Conservation (phyloP, 2,888 invertebrate species). For the Ceramica pisi region DNA sequence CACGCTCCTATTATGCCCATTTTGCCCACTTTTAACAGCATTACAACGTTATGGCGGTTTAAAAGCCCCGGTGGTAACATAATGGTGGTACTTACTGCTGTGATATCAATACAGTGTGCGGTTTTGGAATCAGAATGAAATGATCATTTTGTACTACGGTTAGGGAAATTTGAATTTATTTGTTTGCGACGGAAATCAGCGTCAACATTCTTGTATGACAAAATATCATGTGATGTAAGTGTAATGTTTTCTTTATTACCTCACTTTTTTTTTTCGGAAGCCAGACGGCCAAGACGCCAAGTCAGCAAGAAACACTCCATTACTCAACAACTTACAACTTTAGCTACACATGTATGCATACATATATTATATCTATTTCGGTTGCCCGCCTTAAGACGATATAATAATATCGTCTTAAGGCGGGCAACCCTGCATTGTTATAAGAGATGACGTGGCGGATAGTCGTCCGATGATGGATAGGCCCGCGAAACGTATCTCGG, state of each 20-base stretch:
- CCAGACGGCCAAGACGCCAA: no score
- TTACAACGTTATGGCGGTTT: slow-evolving; percentile 58
- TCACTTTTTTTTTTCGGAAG: no score
- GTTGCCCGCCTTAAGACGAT: no score
- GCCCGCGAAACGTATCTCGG: slow-evolving; percentile 62
- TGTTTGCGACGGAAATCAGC: slow-evolving; percentile 1
- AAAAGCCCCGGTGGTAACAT: slow-evolving; percentile 46
- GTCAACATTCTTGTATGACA: no score
- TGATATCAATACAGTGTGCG: slow-evolving; percentile 53
- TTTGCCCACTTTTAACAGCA: slow-evolving; percentile 62
- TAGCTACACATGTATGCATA: slow-evolving; percentile 7
- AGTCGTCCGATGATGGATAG: slow-evolving; percentile 69
- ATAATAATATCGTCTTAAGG: slow-evolving; percentile 54
- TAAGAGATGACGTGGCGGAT: slow-evolving; percentile 64
- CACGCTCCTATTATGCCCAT: slow-evolving; percentile 52
- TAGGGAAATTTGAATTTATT: slow-evolving; percentile 11
- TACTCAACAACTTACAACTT: slow-evolving; percentile 18
- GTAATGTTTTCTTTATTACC: no score
- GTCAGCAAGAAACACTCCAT: slow-evolving; percentile 16
- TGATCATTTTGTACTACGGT: slow-evolving; percentile 19
- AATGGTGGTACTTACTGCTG: slow-evolving; percentile 46
- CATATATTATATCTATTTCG: not conserved
- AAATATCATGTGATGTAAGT: no score
- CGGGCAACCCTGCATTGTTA: slow-evolving; percentile 59
- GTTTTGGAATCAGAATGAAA: slow-evolving; percentile 39